Evolutionary conservation across 23 tunicate genomes (phyloP), one percentile per base, ranked within the genome.

Genomic region (Trididemnum nubilum): DNA sequence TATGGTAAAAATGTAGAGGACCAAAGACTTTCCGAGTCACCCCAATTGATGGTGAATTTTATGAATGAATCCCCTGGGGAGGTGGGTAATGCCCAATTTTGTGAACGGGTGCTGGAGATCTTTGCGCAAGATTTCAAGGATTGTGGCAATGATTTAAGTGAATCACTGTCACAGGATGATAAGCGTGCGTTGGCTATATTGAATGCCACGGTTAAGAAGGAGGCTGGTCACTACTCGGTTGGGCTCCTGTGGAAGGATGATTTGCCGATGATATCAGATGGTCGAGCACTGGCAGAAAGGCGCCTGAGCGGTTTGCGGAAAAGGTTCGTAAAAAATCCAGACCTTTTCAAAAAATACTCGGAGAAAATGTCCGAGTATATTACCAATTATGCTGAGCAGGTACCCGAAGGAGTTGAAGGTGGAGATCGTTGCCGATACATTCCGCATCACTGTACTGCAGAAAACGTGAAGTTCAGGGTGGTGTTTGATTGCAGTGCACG

Each of bases 241-340:
- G 77, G 77, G 0, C 51, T 72, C 19, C 63, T 35, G 0, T 72
- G 77, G 64, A 72, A 72, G 28, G 49, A 34, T 9, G 51, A 72
- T 12, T 28, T 12, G 22, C 25, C 51, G 9, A 19, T 21, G 29
- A 21, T 72, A 12, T 64, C 77, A 12, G 21, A 0, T 34, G 32
- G 24, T 72, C 77, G 77, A 12, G 21, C 9, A 15, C 15, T 72
- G 77, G 77, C 77, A 28, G 63, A 28, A 72, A 72, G 28, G 51
- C 24, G 70, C 5, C 26, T 63, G n/a, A 23, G 7, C 70, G n/a
- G 28, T 25, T 24, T 63, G 26, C 18, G 32, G 24, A 34, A 33
- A 27, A 0, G 51, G 64, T 72, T 72, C 32, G 19, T 33, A 12
- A 22, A 22, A 19, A 64, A 72, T 64, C 64, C 77, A 28, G 63